Base-by-base conservation (phyloP, 2,888 invertebrate genomes). In the Tanaodytes sp. region DNA sequence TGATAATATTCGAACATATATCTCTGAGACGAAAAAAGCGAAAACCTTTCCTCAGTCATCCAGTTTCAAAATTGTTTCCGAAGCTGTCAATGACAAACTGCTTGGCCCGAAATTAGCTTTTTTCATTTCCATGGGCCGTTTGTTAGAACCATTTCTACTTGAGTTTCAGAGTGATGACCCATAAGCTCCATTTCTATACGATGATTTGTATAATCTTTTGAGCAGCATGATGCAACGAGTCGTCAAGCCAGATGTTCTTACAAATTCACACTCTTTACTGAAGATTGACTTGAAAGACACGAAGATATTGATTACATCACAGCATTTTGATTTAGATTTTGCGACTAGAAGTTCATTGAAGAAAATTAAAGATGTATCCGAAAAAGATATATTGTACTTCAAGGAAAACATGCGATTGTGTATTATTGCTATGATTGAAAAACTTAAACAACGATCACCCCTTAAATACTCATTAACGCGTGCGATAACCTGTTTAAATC, bases 91-190 rank as follows among this genome's bases (percentile, higher is more conserved):
- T n/a, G 71, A 76, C 31, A 45, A 61, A n/a, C 16, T 74, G 9
- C 20, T 73, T 1, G 33, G 27, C 12, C 45, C 65, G 11, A 71
- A 73, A 55, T 12, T 76, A 9, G 42, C 71, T 16, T 69, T 74
- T 64, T 72, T 72, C 19, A 18, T 27, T 14, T 27, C 71, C 1
- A 16, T 61, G 23, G 59, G 70, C 4, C 30, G 40, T 20, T 45
- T 58, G n/a, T 42, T 75, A 11, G 69, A 74, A 57, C 66, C 65
- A 27, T 74, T 75, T 64, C 49, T 74, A 30, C 51, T 12, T 11
- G 43, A 72, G 27, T 75, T 71, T 42, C 71, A 75, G 51, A 49
- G 62, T 15, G 66, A 75, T 37, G 30, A n/a, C 6, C 75, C 73
- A 1, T 27, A 43, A 43, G 33, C 43, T 11, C 71, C 73, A 15